Conservation (phyloP, 92 coral and sea anemone species). For the Zoanthus sociatus region DNA sequence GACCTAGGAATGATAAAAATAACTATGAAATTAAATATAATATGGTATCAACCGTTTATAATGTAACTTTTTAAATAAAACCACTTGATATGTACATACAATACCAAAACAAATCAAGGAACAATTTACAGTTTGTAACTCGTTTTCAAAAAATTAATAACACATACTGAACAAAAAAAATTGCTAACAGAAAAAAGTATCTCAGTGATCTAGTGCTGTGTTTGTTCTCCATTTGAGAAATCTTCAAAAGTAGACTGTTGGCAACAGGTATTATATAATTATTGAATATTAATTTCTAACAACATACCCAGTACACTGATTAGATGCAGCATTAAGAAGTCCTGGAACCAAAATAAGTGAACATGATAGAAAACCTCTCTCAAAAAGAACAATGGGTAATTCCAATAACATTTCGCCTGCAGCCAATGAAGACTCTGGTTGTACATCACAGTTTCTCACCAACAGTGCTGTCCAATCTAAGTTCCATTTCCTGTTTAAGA, state of each 20-base stretch:
- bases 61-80: neutral
- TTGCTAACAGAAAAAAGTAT: too few relatives aligned
- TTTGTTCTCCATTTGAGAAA: too few relatives aligned
- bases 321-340: conserved; percentile 13
- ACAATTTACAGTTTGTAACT: too few relatives aligned
- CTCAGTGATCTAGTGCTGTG: too few relatives aligned
- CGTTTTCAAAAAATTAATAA: too few relatives aligned
- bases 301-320: conserved; percentile 21
- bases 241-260: too few relatives aligned
- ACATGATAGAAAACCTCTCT: conserved; percentile 51
- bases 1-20: conserved; percentile 8
- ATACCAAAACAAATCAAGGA: too few relatives aligned
- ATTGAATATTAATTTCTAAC: too few relatives aligned
- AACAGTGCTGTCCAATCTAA: conserved; percentile 61
- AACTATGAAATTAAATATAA: neutral
- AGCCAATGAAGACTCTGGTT: conserved; percentile 13
- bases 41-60: neutral
- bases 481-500: conserved; percentile 56
- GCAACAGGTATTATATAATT: too few relatives aligned
- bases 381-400: conserved; percentile 54
- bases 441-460: conserved; percentile 21
- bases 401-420: conserved; percentile 52
- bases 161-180: too few relatives aligned
- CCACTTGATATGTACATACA: too few relatives aligned
- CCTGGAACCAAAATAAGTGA: conserved; percentile 65